Base-by-base conservation (phyloP, 2,888 invertebrate species). In the Lasioglossum lativentre region DNA sequence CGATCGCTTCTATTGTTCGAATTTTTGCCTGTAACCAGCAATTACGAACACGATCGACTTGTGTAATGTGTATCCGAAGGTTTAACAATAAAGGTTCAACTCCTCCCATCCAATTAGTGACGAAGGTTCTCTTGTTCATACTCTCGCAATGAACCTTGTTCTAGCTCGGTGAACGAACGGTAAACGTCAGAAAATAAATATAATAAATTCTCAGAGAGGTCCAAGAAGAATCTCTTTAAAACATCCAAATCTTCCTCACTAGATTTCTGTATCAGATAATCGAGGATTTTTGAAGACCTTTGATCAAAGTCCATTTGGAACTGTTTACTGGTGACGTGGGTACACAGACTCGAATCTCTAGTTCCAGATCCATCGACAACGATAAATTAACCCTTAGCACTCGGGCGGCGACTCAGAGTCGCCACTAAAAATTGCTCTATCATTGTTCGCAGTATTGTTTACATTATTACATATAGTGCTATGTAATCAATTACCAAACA, bases 91-190 rank as follows among this genome's bases (percentile, higher is more conserved):
- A 59, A 27, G 59, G 59, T 59, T 59, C 59, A n/a, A 59, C 59
- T 59, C 59, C 59, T 59, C 59, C 59, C 59, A 59, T 27, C 59
- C 27, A 66, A 16, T 66, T 66, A 66, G 66, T 66, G 34, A 27
- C 27, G 59, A 59, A 59, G 59, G 27, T 59, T 59, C 59, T 59
- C 59, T 59, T 59, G 59, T 12, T 14, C 27, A 27, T 14, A 27
- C 59, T 59, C 59, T 1, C 59, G 27, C 59, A 3, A 4, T 4
- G 56, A 59, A 59, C 56, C 56, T 27, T 56, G 14, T 59, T 59
- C 14, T 27, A 59, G 27, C 38, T 71, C 76, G 72, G 76, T 82
- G 66, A 68, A 82, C 71, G 83, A 45, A 73, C 82, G 45, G n/a
- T 10, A 30, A 56, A 16, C 16, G 2, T 56, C 12, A 6, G 34